These are phyloP conservation scores for Merodon equestris DNA, from an alignment of 2,888 invertebrate genomes.

Conservation along the genomic window DNA sequence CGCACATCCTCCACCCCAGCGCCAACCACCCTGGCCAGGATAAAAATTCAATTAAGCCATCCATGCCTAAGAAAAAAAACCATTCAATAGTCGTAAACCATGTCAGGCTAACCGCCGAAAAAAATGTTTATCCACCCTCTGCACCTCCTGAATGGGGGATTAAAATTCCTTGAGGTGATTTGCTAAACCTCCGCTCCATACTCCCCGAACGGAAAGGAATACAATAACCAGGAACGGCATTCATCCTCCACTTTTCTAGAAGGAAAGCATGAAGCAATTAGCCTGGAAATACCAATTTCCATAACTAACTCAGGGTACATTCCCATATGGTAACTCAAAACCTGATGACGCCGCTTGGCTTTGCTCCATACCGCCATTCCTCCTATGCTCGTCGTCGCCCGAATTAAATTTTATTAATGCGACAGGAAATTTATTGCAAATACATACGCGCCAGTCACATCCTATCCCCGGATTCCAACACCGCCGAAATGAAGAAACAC, in stretches of 20 bases:
- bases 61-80: slow-evolving; percentile 23
- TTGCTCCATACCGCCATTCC: not conserved
- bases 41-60: slow-evolving; percentile 49
- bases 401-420: slow-evolving; percentile 65
- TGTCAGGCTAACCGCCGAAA: slow-evolving; percentile 16
- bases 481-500: not conserved
- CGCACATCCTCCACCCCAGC: no score
- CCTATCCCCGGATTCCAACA: slow-evolving; percentile 5
- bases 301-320: slow-evolving; percentile 47
- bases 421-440: slow-evolving; percentile 60
- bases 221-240: slow-evolving; percentile 16
- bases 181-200: slow-evolving; percentile 18
- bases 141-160: slow-evolving; percentile 23
- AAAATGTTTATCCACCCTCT: slow-evolving; percentile 23
- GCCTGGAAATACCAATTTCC: slow-evolving; percentile 58
- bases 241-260: not conserved
- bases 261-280: slow-evolving; percentile 45
- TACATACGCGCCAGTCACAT: slow-evolving; percentile 16
- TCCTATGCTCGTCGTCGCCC: slow-evolving; percentile 26
- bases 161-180: slow-evolving; percentile 63
- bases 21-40: no score
- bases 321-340: slow-evolving; percentile 43
- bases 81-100: slow-evolving; percentile 47
- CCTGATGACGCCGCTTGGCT: slow-evolving; percentile 12
- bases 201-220: no score